These are phyloP conservation scores for Ciconia stormi DNA, from an alignment of 2,113 vertebrate genomes.

Conservation along the genomic window DNA sequence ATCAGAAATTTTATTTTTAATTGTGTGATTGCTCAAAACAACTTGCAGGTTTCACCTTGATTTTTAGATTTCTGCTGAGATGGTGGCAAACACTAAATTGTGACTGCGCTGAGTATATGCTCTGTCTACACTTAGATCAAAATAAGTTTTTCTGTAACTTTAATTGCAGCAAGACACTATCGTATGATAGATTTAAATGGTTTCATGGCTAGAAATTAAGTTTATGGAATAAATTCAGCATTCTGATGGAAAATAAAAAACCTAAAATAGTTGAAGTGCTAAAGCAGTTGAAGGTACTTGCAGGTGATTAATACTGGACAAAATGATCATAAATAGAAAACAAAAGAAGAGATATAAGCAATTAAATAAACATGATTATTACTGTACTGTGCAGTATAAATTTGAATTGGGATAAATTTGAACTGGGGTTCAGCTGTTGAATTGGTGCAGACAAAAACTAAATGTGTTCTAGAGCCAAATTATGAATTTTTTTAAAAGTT, in stretches of 20 bases:
- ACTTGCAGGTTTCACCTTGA: neutral
- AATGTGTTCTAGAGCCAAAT: neutral
- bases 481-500: neutral
- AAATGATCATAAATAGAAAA: neutral
- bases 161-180: neutral
- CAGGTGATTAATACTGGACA: neutral
- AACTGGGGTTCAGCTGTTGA: neutral
- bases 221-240: neutral
- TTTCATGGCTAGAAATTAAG: slow-evolving; percentile 9
- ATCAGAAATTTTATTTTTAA: neutral
- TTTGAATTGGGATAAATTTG: neutral
- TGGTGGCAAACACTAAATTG: neutral
- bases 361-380: neutral
- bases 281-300: neutral
- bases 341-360: neutral
- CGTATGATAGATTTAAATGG: neutral
- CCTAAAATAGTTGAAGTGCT: neutral
- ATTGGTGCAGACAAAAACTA: neutral
- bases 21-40: neutral
- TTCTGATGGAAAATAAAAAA: neutral
- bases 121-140: neutral
- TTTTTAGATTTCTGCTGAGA: neutral
- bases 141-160: neutral
- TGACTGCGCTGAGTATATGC: neutral
- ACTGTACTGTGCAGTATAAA: neutral